phyloP scores from a whole-genome alignment of 2,888 invertebrate species.

The Cryptocephalus moraei region DNA sequence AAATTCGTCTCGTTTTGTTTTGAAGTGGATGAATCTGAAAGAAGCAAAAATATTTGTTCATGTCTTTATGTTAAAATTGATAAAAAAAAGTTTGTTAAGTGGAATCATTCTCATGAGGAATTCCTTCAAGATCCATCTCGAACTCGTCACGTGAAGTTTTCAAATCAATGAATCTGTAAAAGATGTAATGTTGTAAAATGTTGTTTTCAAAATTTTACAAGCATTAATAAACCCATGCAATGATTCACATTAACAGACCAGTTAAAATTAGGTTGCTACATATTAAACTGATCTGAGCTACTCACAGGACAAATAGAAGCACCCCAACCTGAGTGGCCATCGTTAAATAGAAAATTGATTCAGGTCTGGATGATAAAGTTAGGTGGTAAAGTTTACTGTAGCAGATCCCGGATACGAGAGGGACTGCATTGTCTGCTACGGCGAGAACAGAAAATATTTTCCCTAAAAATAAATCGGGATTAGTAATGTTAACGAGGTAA shows the following conservation, averaged over 20 bases:
- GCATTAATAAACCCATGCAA: too few species aligned
- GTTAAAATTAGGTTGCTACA: background rate
- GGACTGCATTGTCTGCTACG: constrained; percentile 72
- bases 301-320: constrained; percentile 58
- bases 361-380: constrained; percentile 48
- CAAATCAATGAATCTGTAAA: background rate
- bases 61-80: background rate
- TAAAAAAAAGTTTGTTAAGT: background rate
- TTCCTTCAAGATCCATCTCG: too few species aligned
- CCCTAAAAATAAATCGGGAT: constrained; percentile 38
- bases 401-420: constrained; percentile 60
- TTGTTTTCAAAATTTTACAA: too few species aligned
- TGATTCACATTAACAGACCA: too few species aligned
- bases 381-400: constrained; percentile 66
- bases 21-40: constrained; percentile 11
- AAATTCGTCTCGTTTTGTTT: constrained; percentile 9
- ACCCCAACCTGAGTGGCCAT: constrained; percentile 59
- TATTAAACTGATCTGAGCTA: constrained; percentile 2
- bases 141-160: background rate
- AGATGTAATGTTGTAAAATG: background rate
- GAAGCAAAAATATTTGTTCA: background rate
- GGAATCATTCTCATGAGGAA: background rate
- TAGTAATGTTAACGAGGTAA: too few species aligned
- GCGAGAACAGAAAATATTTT: constrained; percentile 68
- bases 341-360: constrained; percentile 63